These are phyloP conservation scores for Myiopsitta monachus DNA, from an alignment of 2,113 vertebrate species.

Conservation along the genomic window DNA sequence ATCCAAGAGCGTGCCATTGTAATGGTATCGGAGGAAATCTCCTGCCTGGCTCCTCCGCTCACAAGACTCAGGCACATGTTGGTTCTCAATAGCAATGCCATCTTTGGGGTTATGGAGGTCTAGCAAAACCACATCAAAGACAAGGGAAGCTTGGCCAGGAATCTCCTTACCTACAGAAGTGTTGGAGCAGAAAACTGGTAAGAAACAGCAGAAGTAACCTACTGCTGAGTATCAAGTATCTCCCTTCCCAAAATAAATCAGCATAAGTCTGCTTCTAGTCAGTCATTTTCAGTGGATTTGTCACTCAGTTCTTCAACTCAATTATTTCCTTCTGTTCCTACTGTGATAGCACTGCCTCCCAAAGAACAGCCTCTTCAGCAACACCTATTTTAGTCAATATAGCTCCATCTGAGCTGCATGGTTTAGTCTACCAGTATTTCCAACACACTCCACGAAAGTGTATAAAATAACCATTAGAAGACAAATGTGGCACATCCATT, in stretches of 20 bases:
- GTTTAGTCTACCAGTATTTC: not conserved
- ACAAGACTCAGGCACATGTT: constrained; percentile 81
- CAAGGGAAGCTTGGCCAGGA: constrained; percentile 91
- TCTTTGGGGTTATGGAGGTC: constrained; percentile 98
- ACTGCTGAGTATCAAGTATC: not conserved
- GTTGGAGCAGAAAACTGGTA: not conserved
- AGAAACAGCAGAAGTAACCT: not conserved
- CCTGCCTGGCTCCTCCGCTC: constrained; percentile 80
- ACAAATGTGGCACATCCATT: not conserved
- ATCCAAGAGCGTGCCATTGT: constrained; percentile 92
- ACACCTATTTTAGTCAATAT: not conserved
- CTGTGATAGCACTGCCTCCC: not conserved
- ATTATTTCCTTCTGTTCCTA: not conserved
- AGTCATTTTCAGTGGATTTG: not conserved
- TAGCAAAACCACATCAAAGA: constrained; percentile 91
- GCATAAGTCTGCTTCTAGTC: not conserved
- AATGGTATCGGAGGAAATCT: constrained; percentile 96
- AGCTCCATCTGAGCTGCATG: not conserved
- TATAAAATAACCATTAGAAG: not conserved
- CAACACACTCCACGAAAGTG: not conserved
- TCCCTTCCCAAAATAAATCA: not conserved
- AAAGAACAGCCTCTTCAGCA: not conserved
- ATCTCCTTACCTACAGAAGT: constrained; percentile 87
- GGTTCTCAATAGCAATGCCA: constrained; percentile 81
- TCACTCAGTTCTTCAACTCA: not conserved